Conservation (phyloP, 2,888 invertebrate species). For the Euzophera pinguis region DNA sequence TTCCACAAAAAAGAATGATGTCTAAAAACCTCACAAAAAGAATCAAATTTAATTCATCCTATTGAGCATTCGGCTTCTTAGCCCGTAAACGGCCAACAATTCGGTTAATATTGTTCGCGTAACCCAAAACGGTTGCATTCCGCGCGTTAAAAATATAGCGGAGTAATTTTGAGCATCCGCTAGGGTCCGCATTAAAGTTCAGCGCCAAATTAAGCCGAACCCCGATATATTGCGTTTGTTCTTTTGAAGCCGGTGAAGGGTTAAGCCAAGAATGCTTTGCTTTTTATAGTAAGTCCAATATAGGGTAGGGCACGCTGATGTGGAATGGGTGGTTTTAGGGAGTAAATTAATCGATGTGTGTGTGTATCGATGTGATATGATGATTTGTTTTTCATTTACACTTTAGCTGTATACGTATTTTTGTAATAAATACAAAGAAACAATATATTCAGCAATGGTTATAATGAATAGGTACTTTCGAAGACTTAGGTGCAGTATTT, state of each 20-base stretch:
- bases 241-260: conserved; percentile 79
- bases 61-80: conserved; percentile 35
- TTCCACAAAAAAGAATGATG: too few species aligned
- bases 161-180: conserved; percentile 75
- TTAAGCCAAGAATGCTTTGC: conserved; percentile 80
- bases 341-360: conserved; percentile 11
- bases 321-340: conserved; percentile 8
- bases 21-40: neutral
- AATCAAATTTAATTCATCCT: conserved; percentile 29
- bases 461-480: too few species aligned
- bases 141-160: conserved; percentile 75
- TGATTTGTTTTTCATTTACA: neutral
- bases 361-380: neutral
- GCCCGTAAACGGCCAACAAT: conserved; percentile 44
- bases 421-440: too few species aligned
- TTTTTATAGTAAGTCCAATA: conserved; percentile 74
- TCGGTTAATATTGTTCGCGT: conserved; percentile 67
- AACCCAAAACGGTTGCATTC: conserved; percentile 73
- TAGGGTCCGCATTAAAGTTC: conserved; percentile 70
- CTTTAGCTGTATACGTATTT: too few species aligned
- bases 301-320: conserved; percentile 27
- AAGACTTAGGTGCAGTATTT: too few species aligned
- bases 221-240: conserved; percentile 79
- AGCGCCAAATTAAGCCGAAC: conserved; percentile 73
- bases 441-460: too few species aligned